These are phyloP conservation scores for Gymnodraco acuticeps DNA, from an alignment of 2,797 vertebrate species.

Conservation along the genomic window DNA sequence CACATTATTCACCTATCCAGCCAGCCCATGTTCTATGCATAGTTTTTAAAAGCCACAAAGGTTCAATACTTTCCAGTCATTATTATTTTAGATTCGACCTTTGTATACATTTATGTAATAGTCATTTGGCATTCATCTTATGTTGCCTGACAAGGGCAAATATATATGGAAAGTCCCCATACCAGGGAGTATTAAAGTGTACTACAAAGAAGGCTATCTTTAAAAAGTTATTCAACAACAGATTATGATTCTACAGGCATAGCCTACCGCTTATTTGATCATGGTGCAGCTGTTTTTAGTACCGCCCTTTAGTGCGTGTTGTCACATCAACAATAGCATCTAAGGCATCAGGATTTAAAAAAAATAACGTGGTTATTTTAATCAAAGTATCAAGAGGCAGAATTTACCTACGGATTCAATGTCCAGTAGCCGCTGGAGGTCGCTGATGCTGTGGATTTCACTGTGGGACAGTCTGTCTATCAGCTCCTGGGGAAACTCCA, in stretches of 20 bases:
- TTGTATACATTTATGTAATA: background rate
- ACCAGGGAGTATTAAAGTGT: background rate
- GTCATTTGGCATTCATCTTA: background rate
- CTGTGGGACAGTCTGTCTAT: slow-evolving; percentile 95
- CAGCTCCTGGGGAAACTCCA: slow-evolving; percentile 95
- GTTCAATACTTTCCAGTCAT: background rate
- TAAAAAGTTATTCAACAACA: slow-evolving; percentile 2
- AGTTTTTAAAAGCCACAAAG: background rate
- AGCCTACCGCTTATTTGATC: slow-evolving; percentile 12
- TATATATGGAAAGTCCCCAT: background rate
- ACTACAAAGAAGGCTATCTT: slow-evolving; percentile 11
- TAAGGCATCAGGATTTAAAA: background rate
- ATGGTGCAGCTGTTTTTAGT: slow-evolving; percentile 1
- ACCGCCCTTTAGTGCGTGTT: background rate
- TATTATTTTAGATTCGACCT: slow-evolving; percentile 11
- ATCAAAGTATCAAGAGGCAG: slow-evolving; percentile 81
- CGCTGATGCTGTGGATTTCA: slow-evolving; percentile 98
- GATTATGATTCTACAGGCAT: background rate
- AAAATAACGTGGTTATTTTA: slow-evolving; percentile 42
- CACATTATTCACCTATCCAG: background rate
- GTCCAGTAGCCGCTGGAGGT: slow-evolving; percentile 98
- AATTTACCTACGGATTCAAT: slow-evolving; percentile 99
- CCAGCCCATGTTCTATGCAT: background rate
- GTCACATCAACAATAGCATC: slow-evolving; percentile 19
- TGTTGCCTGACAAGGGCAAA: background rate